Evolutionary conservation across 37 sponge, comb jelly and placozoan genomes (phyloP), one percentile per base, ranked within the genome.

Genomic region (Diacarnus erythraeanus): DNA sequence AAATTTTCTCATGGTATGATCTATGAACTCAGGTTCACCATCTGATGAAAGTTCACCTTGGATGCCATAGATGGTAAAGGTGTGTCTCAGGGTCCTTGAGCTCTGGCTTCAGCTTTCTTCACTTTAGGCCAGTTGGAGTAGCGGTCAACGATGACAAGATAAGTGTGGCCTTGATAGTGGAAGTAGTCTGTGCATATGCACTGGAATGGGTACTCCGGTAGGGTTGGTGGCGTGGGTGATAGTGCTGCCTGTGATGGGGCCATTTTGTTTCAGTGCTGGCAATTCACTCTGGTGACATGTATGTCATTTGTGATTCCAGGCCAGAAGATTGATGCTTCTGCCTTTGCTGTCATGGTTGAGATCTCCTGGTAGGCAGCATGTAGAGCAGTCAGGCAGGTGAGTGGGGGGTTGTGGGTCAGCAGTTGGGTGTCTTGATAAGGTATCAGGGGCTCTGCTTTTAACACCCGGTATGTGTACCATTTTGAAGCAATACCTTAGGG

Each of bases 151-250:
- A 80, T 80, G 34, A 69, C 80, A 31, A 79, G 58, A 42, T 79
- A 79, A 38, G 23, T 69, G 21, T 17, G 22, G 72, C 81, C 81
- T 38, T 80, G 72, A 43, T 80, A 71, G 54, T 73, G 72, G 42
- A 82, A 82, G 63, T 82, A 82, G 74, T 72, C 82, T 44, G 82
- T 54, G 59, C 73, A 80, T 30, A 71, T 80, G 63, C 81, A 79
- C 29, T 79, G 80, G 39, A 79, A 79, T 10, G 71, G 80, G 39
- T 79, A 79, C 15, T 54, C 80, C 35, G 71, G 39, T 54, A 69
- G 58, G 22, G 40, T 79, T 6, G 71, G 80, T 12, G 71, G 59
- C 69, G 71, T 79, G 2, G 80, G 80, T 70, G 69, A 66, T 51
- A 79, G 37, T 31, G 80, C 71, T 35, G 71, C 71, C 30, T 79